Evolutionary conservation across 2,797 vertebrate species (phyloP), one percentile per base, ranked within the genome.

Genomic region (Malurus splendens): DNA sequence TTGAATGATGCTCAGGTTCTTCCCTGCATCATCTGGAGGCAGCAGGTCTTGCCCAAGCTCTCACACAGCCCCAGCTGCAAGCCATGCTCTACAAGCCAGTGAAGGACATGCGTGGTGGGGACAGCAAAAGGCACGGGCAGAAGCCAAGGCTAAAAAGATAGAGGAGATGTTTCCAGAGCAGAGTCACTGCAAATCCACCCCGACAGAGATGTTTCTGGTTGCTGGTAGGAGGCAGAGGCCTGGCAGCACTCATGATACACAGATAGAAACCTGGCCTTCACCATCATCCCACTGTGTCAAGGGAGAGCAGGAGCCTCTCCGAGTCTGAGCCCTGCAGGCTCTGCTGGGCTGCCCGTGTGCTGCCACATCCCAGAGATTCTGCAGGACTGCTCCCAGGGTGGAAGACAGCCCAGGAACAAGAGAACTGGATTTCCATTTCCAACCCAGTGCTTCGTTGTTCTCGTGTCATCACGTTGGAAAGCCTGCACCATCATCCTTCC

Each of bases 111-210:
- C 77, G 1, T 42, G 60, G 41, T 32, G 61, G 20, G 44, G 17
- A 54, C 52, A 72, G 59, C 10, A 6, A 82, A 94, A 95, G 91
- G 93, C 93, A 95, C 87, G 3, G 70, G 70, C 82, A 94, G 62
- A 90, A 95, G 85, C 85, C 91, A 93, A 92, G 82, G 87, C 70
- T 94, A 42, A 57, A 66, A 85, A 61, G 33, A 82, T 47, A 82
- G 51, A 89, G 23, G 6, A 41, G 66, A 52, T 25, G 38, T 83
- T 62, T 89, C 79, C 52, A 59, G 44, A 66, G 45, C 81, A 92
- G 39, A n/a, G 56, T 30, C 4, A 2, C n/a, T 77, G 68, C 47
- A 93, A 80, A 82, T 72, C 62, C 77, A 86, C 28, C 24, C 57
- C 0, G 0, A 18, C 9, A 45, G 47, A 82, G 38, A 0, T 8